These are phyloP conservation scores for Cephalopachus bancanus DNA, from an alignment of 2,797 vertebrate species.

Conservation along the genomic window DNA sequence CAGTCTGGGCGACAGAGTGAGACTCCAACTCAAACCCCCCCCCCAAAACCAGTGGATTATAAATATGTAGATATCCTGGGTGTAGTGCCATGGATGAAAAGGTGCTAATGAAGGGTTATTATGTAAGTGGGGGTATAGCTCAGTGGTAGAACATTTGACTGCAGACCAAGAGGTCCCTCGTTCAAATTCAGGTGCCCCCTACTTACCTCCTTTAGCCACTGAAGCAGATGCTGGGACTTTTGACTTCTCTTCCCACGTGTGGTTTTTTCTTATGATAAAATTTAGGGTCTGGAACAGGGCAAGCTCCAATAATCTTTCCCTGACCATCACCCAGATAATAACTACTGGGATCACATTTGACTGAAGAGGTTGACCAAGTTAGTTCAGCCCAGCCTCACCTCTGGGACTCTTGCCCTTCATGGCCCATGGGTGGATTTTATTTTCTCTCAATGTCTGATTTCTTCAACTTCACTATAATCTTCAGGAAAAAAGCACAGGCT, in stretches of 20 bases:
- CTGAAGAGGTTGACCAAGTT: neutral
- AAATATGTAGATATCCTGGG: neutral
- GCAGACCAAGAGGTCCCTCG: conserved; percentile 77
- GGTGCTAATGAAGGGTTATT: rapidly evolving
- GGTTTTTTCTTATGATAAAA: neutral
- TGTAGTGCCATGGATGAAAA: neutral
- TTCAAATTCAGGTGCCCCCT: neutral
- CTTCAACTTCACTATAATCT: neutral
- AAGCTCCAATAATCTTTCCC: neutral
- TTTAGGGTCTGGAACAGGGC: neutral
- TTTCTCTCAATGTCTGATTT: neutral
- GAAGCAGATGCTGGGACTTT: neutral
- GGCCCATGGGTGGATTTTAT: neutral
- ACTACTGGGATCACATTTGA: neutral
- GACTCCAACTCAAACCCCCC: too few relatives aligned
- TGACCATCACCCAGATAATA: neutral
- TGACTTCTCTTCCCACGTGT: neutral
- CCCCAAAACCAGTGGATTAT: neutral
- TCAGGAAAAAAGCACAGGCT: neutral
- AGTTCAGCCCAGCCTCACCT: too few relatives aligned
- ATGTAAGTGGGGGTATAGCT: conserved; percentile 59
- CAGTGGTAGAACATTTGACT: conserved; percentile 48
- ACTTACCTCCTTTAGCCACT: neutral
- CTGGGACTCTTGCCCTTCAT: neutral
- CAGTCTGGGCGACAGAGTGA: too few relatives aligned